Evolutionary conservation across 2,113 vertebrate genomes (phyloP), one percentile per base, ranked within the genome.

Genomic region (Gnathonemus echidnorhynchus): DNA sequence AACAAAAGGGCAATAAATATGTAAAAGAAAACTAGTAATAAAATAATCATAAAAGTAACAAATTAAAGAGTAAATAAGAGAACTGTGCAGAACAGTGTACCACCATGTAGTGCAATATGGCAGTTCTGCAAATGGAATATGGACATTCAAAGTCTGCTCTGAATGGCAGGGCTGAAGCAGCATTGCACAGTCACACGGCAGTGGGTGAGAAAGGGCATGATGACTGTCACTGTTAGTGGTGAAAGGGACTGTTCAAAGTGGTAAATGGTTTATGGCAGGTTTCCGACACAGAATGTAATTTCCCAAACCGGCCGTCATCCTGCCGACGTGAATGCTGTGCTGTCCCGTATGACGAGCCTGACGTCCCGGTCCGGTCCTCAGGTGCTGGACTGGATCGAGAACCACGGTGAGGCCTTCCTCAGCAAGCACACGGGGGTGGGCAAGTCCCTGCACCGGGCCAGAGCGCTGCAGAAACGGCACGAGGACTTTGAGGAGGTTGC

Each of bases 341-440:
- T 1, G 83, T 80, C 35, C 35, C 5, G 3, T 46, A 21, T 85
- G 39, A 45, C n/a, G 24, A 87, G 13, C 24, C 9, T 11, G 17
- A 46, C 35, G 6, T 88, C 7, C 21, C 4, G 5, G 46, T 52
- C 24, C 3, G 49, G 52, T 45, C 19, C 35, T 19, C 87, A 99
- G 98, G 98, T 99, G 86, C 94, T 99, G 93, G 98, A 99, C 92
- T 99, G 98, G 98, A 99, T 99, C 80, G 98, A 99, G 94, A 99
- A 99, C 94, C 98, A 99, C 0, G 98, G 98, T 42, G 98, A 99
- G 95, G 98, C 98, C 46, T 99, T 99, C 91, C 97, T 99, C 89
- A 99, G 98, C 93, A 99, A 99, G 90, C 98, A 99, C 89, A 99
- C 98, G 0, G 98, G 98, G 0, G 98, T 99, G 62, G 98, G 98